Evolutionary conservation across 53 echinoderm and acorn worm genomes (phyloP).

Genomic region (Hippasteria phrygiana): DNA sequence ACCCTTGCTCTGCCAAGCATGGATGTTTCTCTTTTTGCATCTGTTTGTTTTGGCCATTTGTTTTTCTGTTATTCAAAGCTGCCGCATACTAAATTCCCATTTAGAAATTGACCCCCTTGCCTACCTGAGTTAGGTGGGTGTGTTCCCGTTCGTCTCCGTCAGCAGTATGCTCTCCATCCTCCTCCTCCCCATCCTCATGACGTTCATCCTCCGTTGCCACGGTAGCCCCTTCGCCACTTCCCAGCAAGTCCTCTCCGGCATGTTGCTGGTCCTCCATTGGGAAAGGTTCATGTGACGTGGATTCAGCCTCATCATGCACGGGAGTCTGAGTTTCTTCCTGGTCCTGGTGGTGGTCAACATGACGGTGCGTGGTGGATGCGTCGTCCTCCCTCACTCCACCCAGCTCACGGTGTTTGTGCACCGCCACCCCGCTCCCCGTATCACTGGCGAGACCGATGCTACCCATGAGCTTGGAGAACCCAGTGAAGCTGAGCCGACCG

Average conservation of each 20-base stretch:
- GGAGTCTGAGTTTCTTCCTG: background rate
- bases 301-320: conserved; percentile 3
- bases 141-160: background rate
- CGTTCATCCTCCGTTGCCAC: background rate
- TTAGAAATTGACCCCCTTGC: background rate
- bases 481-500: conserved; percentile 53
- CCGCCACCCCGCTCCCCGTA: conserved; percentile 28
- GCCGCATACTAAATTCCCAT: too few relatives aligned
- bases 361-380: background rate
- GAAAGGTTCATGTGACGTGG: background rate
- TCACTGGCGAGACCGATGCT: conserved; percentile 85
- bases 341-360: background rate
- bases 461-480: conserved; percentile 68
- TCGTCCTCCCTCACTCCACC: background rate
- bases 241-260: background rate
- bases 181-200: background rate
- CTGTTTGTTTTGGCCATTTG: too few relatives aligned
- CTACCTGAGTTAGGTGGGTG: background rate
- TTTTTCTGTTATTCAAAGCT: too few relatives aligned
- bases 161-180: background rate
- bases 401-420: conserved; percentile 8
- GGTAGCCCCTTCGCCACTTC: background rate
- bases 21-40: too few relatives aligned
- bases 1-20: too few relatives aligned
- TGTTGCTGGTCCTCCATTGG: background rate